These are phyloP conservation scores for Sarcophaga bullata DNA, from an alignment of 1,140 invertebrate genomes.

Conservation along the genomic window DNA sequence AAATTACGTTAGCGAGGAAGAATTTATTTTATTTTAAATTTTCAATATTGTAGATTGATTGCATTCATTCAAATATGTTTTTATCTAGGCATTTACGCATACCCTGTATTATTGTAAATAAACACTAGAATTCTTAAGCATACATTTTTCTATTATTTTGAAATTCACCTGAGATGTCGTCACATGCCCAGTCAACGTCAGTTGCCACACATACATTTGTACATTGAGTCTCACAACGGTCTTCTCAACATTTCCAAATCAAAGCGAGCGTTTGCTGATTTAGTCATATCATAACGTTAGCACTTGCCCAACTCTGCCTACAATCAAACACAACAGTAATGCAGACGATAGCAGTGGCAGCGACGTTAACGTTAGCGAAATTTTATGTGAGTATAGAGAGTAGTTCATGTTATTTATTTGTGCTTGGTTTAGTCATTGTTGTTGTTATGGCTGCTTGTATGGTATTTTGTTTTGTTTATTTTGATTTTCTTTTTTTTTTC, in stretches of 20 bases:
- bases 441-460: conserved; percentile 46
- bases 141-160: too few relatives aligned
- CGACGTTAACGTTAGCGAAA: background rate
- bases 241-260: too few relatives aligned
- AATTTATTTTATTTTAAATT: too few relatives aligned
- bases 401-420: background rate
- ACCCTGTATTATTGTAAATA: too few relatives aligned
- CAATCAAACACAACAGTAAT: background rate
- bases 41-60: too few relatives aligned
- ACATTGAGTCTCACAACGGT: background rate
- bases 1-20: too few relatives aligned
- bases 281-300: too few relatives aligned
- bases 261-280: background rate
- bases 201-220: too few relatives aligned
- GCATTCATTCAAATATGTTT: too few relatives aligned
- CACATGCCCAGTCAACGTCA: background rate
- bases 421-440: background rate
- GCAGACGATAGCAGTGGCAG: background rate
- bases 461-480: background rate
- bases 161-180: background rate
- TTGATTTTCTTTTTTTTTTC: conserved; percentile 9
- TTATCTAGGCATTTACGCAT: too few relatives aligned
- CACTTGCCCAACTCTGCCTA: background rate
- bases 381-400: conserved; percentile 11
- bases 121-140: too few relatives aligned